Percentiles rank a stretch among this genome's conserved stretches.
Evolutionary conservation across 2,797 vertebrate genomes (phyloP).

Genomic region (Geotrypetes seraphini): DNA sequence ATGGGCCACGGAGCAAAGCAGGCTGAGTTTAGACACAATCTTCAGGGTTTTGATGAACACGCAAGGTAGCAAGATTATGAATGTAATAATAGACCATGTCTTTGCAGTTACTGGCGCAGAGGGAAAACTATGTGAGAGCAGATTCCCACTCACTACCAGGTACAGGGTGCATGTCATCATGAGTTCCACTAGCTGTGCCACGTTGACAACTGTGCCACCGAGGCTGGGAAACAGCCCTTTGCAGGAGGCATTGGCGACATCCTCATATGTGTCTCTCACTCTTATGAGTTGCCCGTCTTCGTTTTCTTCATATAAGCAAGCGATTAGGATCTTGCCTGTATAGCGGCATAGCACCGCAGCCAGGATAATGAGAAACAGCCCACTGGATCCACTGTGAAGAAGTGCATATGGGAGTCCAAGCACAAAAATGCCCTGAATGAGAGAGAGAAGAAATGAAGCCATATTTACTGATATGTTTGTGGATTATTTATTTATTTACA

Average conservation of each 20-base stretch:
- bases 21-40: conserved; percentile 58
- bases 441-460: conserved; percentile 9
- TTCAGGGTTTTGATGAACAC: conserved; percentile 63
- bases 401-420: conserved; percentile 60
- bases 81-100: conserved; percentile 50
- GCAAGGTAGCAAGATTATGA: conserved; percentile 57
- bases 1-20: conserved; percentile 72
- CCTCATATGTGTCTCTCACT: conserved; percentile 60
- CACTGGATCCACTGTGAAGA: conserved; percentile 59
- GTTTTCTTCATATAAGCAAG: conserved; percentile 61
- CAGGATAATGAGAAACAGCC: conserved; percentile 55
- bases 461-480: too few relatives aligned
- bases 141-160: conserved; percentile 59
- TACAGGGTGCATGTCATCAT: conserved; percentile 66
- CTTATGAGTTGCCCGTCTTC: conserved; percentile 39
- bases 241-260: conserved; percentile 57
- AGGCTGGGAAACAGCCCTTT: conserved; percentile 43
- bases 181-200: conserved; percentile 56
- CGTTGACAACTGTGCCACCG: conserved; percentile 48
- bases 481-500: too few relatives aligned
- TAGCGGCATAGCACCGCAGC: conserved; percentile 62
- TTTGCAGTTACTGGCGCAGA: conserved; percentile 38
- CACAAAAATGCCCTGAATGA: conserved; percentile 62
- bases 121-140: conserved; percentile 55
- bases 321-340: conserved; percentile 62